These are phyloP conservation scores for Dicycla oo DNA, from an alignment of 2,888 invertebrate genomes.

Conservation along the genomic window DNA sequence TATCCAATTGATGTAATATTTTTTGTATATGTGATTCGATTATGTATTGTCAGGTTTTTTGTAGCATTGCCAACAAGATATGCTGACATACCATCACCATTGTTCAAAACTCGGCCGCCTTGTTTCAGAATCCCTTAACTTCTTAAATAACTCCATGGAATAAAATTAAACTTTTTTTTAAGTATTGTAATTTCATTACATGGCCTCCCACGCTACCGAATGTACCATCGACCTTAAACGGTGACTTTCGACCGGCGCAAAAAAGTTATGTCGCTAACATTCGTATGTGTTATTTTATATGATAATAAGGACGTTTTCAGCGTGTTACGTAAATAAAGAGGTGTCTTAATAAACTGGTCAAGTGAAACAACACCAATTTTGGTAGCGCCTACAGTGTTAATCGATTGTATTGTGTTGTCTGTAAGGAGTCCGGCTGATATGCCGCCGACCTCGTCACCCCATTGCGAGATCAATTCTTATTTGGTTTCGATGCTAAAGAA, in stretches of 20 bases:
- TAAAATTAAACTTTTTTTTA: constrained; percentile 59
- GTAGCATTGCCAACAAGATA: constrained; percentile 41
- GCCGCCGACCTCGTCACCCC: constrained; percentile 77
- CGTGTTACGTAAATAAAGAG: constrained; percentile 47
- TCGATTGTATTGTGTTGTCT: constrained; percentile 79
- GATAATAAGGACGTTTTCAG: constrained; percentile 48
- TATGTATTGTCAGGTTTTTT: constrained; percentile 33
- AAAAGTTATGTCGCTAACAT: constrained; percentile 21
- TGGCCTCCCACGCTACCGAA: constrained; percentile 68
- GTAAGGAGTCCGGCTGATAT: constrained; percentile 70
- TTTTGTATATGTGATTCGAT: constrained; percentile 13
- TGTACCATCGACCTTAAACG: constrained; percentile 65
- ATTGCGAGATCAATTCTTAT: constrained; percentile 76
- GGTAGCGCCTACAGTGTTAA: constrained; percentile 79
- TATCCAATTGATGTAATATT: constrained; percentile 12
- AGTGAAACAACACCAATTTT: constrained; percentile 80
- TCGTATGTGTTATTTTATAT: constrained; percentile 43
- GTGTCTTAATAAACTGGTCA: constrained; percentile 69
- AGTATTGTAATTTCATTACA: constrained; percentile 64
- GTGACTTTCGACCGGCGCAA: constrained; percentile 52
- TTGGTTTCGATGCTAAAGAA: constrained; percentile 76
- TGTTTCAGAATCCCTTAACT: constrained; percentile 66
- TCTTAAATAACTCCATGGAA: constrained; percentile 64
- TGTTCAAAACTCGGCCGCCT: constrained; percentile 66
- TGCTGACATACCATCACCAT: constrained; percentile 50